Conservation (phyloP, 2,888 invertebrate genomes). For the Acrobasis repandana region DNA sequence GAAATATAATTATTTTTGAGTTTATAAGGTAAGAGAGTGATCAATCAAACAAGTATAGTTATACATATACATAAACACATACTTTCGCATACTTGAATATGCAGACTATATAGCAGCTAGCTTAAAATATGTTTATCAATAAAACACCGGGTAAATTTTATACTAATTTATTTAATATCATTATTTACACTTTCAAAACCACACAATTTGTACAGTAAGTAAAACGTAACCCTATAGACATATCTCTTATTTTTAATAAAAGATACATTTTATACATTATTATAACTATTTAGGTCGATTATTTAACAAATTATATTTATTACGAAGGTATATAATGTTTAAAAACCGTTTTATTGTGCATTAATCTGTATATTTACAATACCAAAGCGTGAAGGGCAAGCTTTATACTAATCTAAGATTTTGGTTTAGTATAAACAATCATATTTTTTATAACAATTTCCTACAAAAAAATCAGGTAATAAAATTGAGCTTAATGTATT, state of each 20-base stretch:
- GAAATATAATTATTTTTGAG: too few species aligned
- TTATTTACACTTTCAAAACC: constrained; percentile 74
- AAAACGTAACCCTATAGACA: constrained; percentile 58
- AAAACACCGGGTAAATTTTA: constrained; percentile 49
- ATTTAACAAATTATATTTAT: constrained; percentile 57
- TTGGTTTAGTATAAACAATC: constrained; percentile 11
- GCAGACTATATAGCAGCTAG: too few species aligned
- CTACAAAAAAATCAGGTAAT: constrained; percentile 12
- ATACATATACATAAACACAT: too few species aligned
- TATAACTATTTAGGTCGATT: constrained; percentile 49
- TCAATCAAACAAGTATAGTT: too few species aligned
- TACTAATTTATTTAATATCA: constrained; percentile 75
- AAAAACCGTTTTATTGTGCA: constrained; percentile 62
- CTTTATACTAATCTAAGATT: constrained; percentile 49
- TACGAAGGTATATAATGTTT: constrained; percentile 57
- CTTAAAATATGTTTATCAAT: not conserved
- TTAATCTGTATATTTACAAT: constrained; percentile 68
- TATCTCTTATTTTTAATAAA: constrained; percentile 73
- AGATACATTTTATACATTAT: constrained; percentile 68
- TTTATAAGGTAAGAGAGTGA: too few species aligned
- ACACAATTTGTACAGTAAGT: constrained; percentile 72
- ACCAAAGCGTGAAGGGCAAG: constrained; percentile 75
- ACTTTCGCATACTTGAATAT: too few species aligned
- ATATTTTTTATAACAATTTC: constrained; percentile 17
- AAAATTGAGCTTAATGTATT: constrained; percentile 4